Conservation (phyloP, 2,113 vertebrate genomes). For the Himantopus leucocephalus region DNA sequence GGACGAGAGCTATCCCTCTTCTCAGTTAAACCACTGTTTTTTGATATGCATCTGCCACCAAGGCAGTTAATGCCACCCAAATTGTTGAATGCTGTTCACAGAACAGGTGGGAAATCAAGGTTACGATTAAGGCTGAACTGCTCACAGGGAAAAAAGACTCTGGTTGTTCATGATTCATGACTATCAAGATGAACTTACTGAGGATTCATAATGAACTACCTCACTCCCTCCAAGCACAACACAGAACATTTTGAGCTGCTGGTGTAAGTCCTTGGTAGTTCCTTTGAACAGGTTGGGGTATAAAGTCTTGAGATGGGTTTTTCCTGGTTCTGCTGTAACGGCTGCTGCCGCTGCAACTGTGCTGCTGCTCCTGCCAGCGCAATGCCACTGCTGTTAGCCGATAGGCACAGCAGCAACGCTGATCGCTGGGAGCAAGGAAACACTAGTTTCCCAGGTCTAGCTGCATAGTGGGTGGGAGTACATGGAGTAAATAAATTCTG, state of each 20-base stretch:
- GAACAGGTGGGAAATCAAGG: background rate
- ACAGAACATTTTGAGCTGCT: background rate
- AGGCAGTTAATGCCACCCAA: background rate
- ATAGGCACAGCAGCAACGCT: background rate
- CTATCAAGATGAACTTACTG: background rate
- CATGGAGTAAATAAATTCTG: background rate
- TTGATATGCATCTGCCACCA: background rate
- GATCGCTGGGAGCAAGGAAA: background rate
- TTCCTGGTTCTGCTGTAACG: background rate
- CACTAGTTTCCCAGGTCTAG: background rate
- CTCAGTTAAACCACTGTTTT: background rate
- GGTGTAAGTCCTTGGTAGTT: background rate
- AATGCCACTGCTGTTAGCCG: no score
- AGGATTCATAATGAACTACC: background rate
- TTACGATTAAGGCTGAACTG: background rate
- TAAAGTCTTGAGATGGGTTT: background rate
- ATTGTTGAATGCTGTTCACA: background rate
- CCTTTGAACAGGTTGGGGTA: background rate
- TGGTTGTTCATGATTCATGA: background rate
- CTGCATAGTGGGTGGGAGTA: accelerated
- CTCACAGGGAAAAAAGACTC: background rate
- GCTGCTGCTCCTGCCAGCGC: background rate
- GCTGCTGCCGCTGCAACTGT: background rate
- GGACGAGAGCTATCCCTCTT: background rate
- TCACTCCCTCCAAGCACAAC: background rate